Conservation (phyloP, 2,888 invertebrate genomes). For the Tenodera sinensis region DNA sequence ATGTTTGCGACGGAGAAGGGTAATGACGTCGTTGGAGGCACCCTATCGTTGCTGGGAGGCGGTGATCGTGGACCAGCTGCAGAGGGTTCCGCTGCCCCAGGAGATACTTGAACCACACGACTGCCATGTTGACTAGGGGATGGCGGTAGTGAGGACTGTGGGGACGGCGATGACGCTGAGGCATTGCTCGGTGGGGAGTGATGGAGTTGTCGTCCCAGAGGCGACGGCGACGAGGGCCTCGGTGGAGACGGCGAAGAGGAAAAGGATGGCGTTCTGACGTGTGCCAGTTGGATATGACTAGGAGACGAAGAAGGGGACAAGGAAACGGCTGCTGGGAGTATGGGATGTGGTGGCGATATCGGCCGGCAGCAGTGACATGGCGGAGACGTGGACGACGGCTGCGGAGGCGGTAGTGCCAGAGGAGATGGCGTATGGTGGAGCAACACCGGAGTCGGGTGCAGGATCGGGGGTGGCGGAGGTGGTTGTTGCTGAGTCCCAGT, state of each 20-base stretch:
- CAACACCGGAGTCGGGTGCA: neutral
- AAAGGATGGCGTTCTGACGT: slow-evolving; percentile 61
- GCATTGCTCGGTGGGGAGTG: neutral
- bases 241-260: slow-evolving; percentile 50
- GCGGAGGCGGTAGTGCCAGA: slow-evolving; percentile 39
- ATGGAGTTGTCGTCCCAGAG: slow-evolving; percentile 55
- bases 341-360: neutral
- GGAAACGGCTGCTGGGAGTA: neutral
- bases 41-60: neutral
- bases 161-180: neutral
- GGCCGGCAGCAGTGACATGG: slow-evolving; percentile 53
- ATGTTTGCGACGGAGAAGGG: slow-evolving; percentile 87
- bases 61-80: slow-evolving; percentile 37
- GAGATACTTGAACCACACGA: neutral
- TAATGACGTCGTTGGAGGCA: slow-evolving; percentile 43
- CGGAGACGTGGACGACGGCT: slow-evolving; percentile 52
- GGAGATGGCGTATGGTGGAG: slow-evolving; percentile 32
- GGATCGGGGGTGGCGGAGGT: slow-evolving; percentile 1
- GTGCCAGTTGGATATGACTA: neutral
- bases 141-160: neutral
- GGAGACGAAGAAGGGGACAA: neutral
- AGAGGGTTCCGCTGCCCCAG: slow-evolving; percentile 27
- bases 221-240: slow-evolving; percentile 55
- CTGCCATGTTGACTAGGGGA: slow-evolving; percentile 4
- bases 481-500: neutral